These are phyloP conservation scores for Microtus montanus DNA, from an alignment of 2,113 vertebrate species.

Conservation along the genomic window DNA sequence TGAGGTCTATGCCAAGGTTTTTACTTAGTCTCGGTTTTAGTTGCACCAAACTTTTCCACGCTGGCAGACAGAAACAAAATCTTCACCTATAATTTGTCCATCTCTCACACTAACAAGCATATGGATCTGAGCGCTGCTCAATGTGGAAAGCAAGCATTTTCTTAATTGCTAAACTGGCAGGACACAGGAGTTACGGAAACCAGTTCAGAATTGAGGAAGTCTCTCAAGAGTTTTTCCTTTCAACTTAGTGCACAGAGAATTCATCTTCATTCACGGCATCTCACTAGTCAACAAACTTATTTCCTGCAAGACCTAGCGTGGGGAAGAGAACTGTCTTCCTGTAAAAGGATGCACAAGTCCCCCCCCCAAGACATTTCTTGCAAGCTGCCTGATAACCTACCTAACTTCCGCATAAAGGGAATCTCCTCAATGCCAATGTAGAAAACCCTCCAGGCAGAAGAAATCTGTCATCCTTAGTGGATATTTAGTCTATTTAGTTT, in stretches of 20 bases:
- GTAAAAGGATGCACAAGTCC: not conserved
- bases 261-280: constrained; percentile 29
- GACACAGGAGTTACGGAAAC: constrained; percentile 40
- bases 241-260: constrained; percentile 42
- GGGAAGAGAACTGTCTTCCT: constrained; percentile 12
- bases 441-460: constrained; percentile 16
- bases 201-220: constrained; percentile 57
- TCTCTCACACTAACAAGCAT: constrained; percentile 64
- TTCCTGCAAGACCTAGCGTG: constrained; percentile 1
- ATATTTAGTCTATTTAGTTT: constrained; percentile 34
- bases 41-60: constrained; percentile 65
- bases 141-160: constrained; percentile 63
- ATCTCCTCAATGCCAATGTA: not conserved
- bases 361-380: constrained; percentile 13
- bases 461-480: not conserved
- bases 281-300: not conserved
- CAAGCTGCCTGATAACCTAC: constrained; percentile 31
- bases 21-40: constrained; percentile 59
- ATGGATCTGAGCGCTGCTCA: constrained; percentile 40
- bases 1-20: constrained; percentile 67
- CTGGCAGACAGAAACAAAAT: constrained; percentile 59
- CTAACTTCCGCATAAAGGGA: not conserved
- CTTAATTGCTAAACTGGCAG: constrained; percentile 55
- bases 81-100: constrained; percentile 71
- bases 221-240: constrained; percentile 59